A percentile compares a stretch with the other conserved stretches of the same genome.
Conservation (phyloP, 2,888 invertebrate genomes). For the Chloroclystis v-ata region DNA sequence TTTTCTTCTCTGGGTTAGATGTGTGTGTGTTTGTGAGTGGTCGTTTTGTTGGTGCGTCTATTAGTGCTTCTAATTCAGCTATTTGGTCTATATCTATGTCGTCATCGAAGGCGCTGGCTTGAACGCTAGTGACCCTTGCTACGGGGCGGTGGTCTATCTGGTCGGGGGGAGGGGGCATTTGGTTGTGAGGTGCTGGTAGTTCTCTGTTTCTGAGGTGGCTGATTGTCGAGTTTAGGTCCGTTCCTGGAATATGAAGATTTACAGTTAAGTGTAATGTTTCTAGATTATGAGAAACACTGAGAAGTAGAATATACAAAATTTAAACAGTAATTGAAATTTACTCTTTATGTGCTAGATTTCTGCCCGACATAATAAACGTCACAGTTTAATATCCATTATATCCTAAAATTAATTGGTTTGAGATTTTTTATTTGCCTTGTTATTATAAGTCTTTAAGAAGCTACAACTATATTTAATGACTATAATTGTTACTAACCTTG, state of each 20-base stretch:
- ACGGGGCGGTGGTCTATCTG: constrained; percentile 37
- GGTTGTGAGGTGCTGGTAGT: constrained; percentile 43
- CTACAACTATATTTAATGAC: too few relatives aligned
- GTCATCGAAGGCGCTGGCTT: constrained; percentile 38
- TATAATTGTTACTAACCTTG: constrained; percentile 36
- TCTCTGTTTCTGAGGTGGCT: constrained; percentile 41
- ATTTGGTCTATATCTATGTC: constrained; percentile 51
- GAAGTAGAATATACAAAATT: too few relatives aligned
- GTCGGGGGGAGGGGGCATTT: constrained; percentile 39
- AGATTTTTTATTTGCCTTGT: too few relatives aligned
- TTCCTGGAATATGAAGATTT: constrained; percentile 2
- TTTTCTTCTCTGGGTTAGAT: constrained; percentile 51
- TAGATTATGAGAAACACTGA: too few relatives aligned
- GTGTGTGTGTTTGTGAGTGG: constrained; percentile 26
- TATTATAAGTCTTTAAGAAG: too few relatives aligned
- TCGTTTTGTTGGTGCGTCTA: constrained; percentile 44
- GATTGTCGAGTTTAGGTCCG: constrained; percentile 37
- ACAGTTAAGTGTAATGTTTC: too few relatives aligned
- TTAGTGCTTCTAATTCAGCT: constrained; percentile 55
- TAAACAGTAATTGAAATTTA: too few relatives aligned
- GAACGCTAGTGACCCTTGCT: constrained; percentile 43
- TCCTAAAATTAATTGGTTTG: too few relatives aligned
- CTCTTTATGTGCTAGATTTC: too few relatives aligned
- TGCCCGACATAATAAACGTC: too few relatives aligned
- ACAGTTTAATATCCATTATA: too few relatives aligned